Evolutionary conservation across 2,888 invertebrate species (phyloP), one percentile per base, ranked within the genome.

Genomic region (Heliconius aoede): DNA sequence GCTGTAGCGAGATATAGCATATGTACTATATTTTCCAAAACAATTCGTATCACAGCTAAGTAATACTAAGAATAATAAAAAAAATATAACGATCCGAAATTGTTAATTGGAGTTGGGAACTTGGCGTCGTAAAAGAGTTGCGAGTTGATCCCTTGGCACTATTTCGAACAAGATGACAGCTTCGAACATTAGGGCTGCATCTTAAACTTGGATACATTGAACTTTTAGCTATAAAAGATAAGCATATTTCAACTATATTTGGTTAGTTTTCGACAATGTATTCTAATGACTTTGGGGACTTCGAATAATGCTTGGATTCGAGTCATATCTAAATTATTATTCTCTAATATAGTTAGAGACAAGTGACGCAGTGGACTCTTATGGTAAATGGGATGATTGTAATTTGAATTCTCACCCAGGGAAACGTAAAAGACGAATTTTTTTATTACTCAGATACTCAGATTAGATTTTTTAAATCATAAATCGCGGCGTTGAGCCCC

Each of bases 91-190:
- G 60, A 73, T 68, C 60, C 36, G 28, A 80, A 78, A 77, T 80
- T 79, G 80, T 80, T 80, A 79, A 80, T 79, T 79, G 79, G 76
- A 77, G 76, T 80, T 80, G 69, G 74, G 55, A 79, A 77, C 72
- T 79, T 78, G 72, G 76, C 72, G 72, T 77, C 77, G 77, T 79
- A 76, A 77, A 80, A 75, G 62, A 69, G 77, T 77, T 79, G 73
- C 67, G 64, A 72, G 72, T 71, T 74, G 77, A 74, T 80, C 80
- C 80, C 79, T 69, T 73, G 78, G 73, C 75, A 80, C 76, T 78
- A 78, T 69, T 76, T 72, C 46, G 61, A n/a, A 62, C 36, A 68
- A 77, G 77, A 79, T 72, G 73, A 78, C 72, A 61, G 55, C 61
- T 74, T 69, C 30, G 73, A 77, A 64, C 55, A 55, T 64, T 69